These are phyloP conservation scores for Puntigrus tetrazona DNA, from an alignment of 2,113 vertebrate genomes.

Conservation along the genomic window DNA sequence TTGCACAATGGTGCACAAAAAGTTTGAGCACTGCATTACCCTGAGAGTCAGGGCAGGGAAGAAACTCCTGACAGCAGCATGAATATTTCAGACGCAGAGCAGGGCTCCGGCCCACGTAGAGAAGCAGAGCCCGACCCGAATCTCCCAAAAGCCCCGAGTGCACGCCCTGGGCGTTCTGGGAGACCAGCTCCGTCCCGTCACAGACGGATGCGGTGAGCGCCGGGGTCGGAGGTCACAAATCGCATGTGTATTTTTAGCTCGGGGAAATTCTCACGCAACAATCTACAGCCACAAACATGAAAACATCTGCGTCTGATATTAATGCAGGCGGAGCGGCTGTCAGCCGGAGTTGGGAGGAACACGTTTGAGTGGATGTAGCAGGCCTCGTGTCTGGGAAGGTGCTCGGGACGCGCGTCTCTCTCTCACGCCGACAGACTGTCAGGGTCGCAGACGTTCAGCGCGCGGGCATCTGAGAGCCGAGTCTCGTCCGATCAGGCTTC, in stretches of 20 bases:
- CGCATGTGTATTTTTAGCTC: neutral
- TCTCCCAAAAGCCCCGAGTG: neutral
- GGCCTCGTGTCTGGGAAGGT: constrained; percentile 20
- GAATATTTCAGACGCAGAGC: constrained; percentile 39
- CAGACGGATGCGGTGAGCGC: neutral
- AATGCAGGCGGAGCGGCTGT: constrained; percentile 27
- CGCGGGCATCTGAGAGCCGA: neutral
- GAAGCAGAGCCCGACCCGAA: constrained; percentile 28
- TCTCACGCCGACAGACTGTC: constrained; percentile 9
- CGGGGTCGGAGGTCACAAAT: constrained; percentile 1
- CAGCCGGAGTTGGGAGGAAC: constrained; percentile 7
- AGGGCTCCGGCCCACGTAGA: neutral
- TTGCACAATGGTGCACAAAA: constrained; percentile 3
- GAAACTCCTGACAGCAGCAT: constrained; percentile 40
- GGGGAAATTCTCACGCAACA: neutral
- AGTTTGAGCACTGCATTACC: constrained; percentile 20
- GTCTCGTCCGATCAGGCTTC: constrained; percentile 12
- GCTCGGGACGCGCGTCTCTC: constrained; percentile 1
- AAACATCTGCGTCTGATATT: constrained; percentile 20
- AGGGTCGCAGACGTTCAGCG: neutral
- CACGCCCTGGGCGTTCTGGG: constrained; percentile 18
- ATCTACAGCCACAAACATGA: neutral
- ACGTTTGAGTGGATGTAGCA: constrained; percentile 5
- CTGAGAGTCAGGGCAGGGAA: neutral
- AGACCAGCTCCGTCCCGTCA: neutral